Percentiles rank a stretch among this genome's conserved stretches.
These are phyloP conservation scores for Argyresthia albistria DNA, from an alignment of 2,888 invertebrate species.

Conservation along the genomic window DNA sequence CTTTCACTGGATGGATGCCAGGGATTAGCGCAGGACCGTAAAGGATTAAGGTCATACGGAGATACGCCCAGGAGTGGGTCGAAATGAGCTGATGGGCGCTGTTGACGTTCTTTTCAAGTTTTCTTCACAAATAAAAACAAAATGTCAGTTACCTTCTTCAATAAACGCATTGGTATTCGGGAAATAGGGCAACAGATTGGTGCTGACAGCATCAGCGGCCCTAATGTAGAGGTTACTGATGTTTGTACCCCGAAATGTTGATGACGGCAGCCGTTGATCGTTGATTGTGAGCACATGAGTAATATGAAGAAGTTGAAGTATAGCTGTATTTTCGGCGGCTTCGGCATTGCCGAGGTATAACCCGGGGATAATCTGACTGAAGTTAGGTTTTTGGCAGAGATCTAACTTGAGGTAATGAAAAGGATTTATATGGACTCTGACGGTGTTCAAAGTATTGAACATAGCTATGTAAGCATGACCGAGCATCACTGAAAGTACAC, in stretches of 20 bases:
- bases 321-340: slow-evolving; percentile 44
- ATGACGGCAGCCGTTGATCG: slow-evolving; percentile 46
- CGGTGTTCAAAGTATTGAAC: no score
- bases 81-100: no score
- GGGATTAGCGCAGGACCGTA: no score
- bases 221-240: slow-evolving; percentile 59
- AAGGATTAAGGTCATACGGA: no score
- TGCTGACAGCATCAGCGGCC: slow-evolving; percentile 55
- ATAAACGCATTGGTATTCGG: slow-evolving; percentile 63
- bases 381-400: slow-evolving; percentile 55
- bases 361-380: slow-evolving; percentile 47
- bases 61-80: no score
- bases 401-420: slow-evolving; percentile 16
- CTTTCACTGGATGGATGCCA: no score
- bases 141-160: slow-evolving; percentile 48
- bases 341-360: slow-evolving; percentile 59
- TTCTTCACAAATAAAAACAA: no score
- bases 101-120: no score
- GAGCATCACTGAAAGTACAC: no score
- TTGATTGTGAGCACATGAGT: slow-evolving; percentile 63
- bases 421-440: no score
- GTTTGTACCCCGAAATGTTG: slow-evolving; percentile 40
- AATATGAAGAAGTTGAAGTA: slow-evolving; percentile 50
- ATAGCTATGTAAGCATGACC: no score
- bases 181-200: slow-evolving; percentile 59